Evolutionary conservation across 2,888 invertebrate species (phyloP).

Genomic region (Tanypteryx hageni): DNA sequence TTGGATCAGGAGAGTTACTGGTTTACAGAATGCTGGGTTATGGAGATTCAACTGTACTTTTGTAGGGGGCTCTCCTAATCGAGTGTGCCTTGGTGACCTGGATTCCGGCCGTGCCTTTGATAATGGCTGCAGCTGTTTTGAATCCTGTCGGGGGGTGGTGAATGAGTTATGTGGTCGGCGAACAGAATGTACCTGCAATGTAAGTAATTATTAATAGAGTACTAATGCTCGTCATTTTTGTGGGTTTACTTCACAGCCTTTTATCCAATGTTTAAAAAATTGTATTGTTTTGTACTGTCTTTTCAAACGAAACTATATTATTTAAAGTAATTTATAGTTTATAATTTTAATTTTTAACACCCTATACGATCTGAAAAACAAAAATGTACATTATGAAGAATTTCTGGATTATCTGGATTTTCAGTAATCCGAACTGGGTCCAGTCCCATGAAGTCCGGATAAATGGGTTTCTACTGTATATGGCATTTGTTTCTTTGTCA

Average conservation of each 20-base stretch:
- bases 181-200: slow-evolving; percentile 87
- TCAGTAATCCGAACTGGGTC: not conserved
- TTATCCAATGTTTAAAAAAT: not conserved
- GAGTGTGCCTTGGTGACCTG: slow-evolving; percentile 90
- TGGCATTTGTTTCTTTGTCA: too few relatives aligned
- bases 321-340: too few relatives aligned
- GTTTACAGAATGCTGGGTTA: too few relatives aligned
- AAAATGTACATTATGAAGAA: too few relatives aligned
- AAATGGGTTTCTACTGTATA: too few relatives aligned
- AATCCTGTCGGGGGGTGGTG: slow-evolving; percentile 87
- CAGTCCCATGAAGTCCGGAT: too few relatives aligned
- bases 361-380: too few relatives aligned
- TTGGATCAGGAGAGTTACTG: too few relatives aligned
- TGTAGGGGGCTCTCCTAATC: slow-evolving; percentile 71
- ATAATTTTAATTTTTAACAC: too few relatives aligned
- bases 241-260: slow-evolving; percentile 2
- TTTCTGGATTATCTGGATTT: not conserved
- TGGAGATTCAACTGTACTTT: not conserved
- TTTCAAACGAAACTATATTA: too few relatives aligned
- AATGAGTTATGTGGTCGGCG: slow-evolving; percentile 87
- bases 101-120: slow-evolving; percentile 97
- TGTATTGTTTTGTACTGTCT: not conserved
- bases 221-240: slow-evolving; percentile 24
- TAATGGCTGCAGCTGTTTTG: slow-evolving; percentile 95
- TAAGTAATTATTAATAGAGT: slow-evolving; percentile 74